A percentile compares a stretch with the other conserved stretches of the same genome.
Conservation (phyloP, 1,140 invertebrate species). For the Archivesica marissinica region DNA sequence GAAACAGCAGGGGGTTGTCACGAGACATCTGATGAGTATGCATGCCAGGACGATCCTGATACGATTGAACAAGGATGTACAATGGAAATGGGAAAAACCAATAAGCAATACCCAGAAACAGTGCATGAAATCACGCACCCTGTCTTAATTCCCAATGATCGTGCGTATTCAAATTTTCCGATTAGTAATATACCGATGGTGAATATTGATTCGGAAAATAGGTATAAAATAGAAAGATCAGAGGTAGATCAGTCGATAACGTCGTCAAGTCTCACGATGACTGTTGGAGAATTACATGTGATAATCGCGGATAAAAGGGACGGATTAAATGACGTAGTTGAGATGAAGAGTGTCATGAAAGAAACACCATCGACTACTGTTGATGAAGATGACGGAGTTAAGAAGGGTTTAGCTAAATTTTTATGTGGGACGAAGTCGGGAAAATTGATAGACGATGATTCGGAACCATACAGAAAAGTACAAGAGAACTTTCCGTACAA, state of each 20-base stretch:
- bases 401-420: not conserved
- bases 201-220: not conserved
- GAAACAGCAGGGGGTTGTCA: too few species aligned
- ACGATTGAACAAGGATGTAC: not conserved
- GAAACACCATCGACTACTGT: not conserved
- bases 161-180: not conserved
- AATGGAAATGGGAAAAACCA: not conserved
- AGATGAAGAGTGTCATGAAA: not conserved
- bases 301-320: not conserved
- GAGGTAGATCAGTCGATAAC: not conserved
- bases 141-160: not conserved
- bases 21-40: too few species aligned
- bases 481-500: not conserved
- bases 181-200: not conserved
- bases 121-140: not conserved
- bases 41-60: too few species aligned
- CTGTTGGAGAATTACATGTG: not conserved
- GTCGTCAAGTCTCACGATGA: too few species aligned
- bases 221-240: not conserved
- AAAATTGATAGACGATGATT: conserved; percentile 1
- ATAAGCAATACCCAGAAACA: not conserved
- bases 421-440: not conserved
- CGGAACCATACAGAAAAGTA: not conserved
- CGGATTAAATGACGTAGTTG: not conserved
- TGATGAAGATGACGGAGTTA: conserved; percentile 9